Conservation (phyloP, 2,888 invertebrate genomes). For the Cerastoderma edule region DNA sequence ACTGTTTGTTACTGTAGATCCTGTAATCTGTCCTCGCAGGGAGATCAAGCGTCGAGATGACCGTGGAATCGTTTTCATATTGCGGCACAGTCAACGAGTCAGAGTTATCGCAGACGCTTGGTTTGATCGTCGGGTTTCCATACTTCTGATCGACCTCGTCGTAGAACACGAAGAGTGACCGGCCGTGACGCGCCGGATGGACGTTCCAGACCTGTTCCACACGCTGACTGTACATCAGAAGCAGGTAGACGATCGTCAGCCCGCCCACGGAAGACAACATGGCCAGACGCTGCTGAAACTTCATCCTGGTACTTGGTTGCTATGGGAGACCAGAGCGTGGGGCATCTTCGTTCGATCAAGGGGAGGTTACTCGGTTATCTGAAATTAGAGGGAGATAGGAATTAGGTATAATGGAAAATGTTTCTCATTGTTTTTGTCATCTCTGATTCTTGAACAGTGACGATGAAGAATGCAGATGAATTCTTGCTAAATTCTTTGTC, state of each 20-base stretch:
- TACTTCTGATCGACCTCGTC: slow-evolving; percentile 50
- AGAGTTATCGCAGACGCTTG: slow-evolving; percentile 26
- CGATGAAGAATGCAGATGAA: background rate
- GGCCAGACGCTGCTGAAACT: slow-evolving; percentile 73
- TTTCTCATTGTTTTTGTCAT: background rate
- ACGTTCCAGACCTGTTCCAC: slow-evolving; percentile 53
- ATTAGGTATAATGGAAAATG: background rate
- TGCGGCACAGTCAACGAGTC: background rate
- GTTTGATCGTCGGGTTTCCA: slow-evolving; percentile 18
- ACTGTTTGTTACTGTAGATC: slow-evolving; percentile 71
- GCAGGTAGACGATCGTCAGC: slow-evolving; percentile 63
- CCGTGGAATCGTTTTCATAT: slow-evolving; percentile 44
- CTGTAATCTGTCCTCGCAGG: slow-evolving; percentile 68
- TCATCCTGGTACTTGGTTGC: slow-evolving; percentile 69
- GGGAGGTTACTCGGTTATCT: slow-evolving; percentile 30
- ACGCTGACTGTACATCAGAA: slow-evolving; percentile 61
- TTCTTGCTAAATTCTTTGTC: too few relatives aligned
- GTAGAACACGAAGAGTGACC: slow-evolving; percentile 49
- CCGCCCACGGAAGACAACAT: slow-evolving; percentile 64
- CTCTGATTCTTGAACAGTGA: background rate
- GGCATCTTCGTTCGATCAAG: slow-evolving; percentile 26
- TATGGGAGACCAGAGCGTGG: slow-evolving; percentile 29
- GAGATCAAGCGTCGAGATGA: slow-evolving; percentile 71
- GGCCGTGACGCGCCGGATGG: slow-evolving; percentile 42
- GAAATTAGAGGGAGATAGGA: slow-evolving; percentile 28